phyloP scores from a whole-genome alignment of 1,140 invertebrate species.

The Chlorops oryzae region DNA sequence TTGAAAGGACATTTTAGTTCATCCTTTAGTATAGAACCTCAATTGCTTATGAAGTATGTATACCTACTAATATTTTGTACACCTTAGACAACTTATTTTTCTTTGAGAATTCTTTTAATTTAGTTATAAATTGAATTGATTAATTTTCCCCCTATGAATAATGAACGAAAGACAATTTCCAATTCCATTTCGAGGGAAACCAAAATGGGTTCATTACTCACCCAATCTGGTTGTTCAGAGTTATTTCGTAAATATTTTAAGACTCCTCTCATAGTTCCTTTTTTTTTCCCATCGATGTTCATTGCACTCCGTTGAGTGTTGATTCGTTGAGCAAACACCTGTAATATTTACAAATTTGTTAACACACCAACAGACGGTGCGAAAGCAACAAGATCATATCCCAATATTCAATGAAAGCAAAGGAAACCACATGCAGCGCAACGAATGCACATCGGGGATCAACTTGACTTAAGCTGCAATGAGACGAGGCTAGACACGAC shows the following conservation, averaged over 20 bases:
- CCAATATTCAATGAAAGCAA: neutral
- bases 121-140: neutral
- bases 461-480: too few species aligned
- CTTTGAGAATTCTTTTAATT: too few species aligned
- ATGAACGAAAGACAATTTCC: neutral
- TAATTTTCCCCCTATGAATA: neutral
- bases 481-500: neutral
- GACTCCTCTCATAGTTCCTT: neutral
- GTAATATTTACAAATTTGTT: constrained; percentile 27
- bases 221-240: too few species aligned
- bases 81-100: too few species aligned
- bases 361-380: constrained; percentile 11
- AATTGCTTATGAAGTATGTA: too few species aligned
- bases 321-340: constrained; percentile 28
- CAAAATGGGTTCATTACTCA: too few species aligned
- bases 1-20: too few species aligned
- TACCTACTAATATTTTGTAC: too few species aligned
- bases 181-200: neutral
- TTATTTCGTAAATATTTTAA: too few species aligned
- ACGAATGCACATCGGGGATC: neutral
- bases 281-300: neutral
- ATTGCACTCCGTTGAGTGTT: neutral
- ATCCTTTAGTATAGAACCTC: too few species aligned
- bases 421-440: neutral
- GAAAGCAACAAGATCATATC: neutral